phyloP scores from a whole-genome alignment of 1,140 invertebrate genomes.

The Hestina assimilis region DNA sequence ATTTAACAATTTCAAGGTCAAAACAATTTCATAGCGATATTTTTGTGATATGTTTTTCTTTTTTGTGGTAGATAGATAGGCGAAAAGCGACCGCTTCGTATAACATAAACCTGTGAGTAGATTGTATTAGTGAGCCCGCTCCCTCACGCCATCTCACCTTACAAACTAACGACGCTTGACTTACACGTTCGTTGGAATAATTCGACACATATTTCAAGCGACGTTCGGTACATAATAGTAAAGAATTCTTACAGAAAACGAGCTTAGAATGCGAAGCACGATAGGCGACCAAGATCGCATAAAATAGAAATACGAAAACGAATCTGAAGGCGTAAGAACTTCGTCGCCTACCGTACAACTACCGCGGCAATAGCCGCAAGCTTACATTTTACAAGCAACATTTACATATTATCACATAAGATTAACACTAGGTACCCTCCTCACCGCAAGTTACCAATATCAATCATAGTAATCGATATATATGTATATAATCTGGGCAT shows the following conservation, averaged over 20 bases:
- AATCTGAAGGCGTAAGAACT: not conserved
- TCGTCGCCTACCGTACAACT: conserved; percentile 30
- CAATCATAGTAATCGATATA: conserved; percentile 35
- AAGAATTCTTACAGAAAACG: conserved; percentile 33
- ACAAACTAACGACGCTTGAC: not conserved
- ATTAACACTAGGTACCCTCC: conserved; percentile 42
- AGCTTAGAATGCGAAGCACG: conserved; percentile 39
- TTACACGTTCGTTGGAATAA: no score
- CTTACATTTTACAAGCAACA: conserved; percentile 53
- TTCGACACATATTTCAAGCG: conserved; percentile 33
- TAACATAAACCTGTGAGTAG: not conserved
- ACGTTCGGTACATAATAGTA: conserved; percentile 47
- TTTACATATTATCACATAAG: conserved; percentile 45
- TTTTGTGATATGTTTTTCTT: no score
- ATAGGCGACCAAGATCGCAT: conserved; percentile 7
- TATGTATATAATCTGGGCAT: conserved; percentile 54
- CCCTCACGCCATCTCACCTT: conserved; percentile 24
- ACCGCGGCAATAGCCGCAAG: conserved; percentile 37
- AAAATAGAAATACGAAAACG: not conserved
- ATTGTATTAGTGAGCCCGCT: conserved; percentile 38
- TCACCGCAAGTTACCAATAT: conserved; percentile 42
- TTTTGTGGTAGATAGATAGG: conserved; percentile 24
- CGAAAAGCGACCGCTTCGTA: conserved; percentile 15
- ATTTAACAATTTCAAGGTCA: not conserved
- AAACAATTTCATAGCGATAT: no score